Base-by-base conservation (phyloP, 1,140 invertebrate species). In the Lordiphosa collinella region DNA sequence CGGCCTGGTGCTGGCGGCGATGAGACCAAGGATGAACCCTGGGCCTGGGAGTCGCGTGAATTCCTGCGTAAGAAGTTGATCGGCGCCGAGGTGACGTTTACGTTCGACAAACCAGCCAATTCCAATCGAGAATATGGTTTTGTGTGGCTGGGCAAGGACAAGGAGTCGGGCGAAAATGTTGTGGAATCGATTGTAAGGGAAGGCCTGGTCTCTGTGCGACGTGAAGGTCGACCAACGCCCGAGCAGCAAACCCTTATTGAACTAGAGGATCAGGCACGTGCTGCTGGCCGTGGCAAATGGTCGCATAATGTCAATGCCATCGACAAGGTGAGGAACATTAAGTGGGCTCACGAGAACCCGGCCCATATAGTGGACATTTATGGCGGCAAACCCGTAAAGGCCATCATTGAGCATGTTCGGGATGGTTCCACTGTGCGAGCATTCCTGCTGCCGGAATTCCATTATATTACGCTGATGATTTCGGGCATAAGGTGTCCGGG, bases 21-120 rank as follows among this genome's bases (percentile, higher is more conserved):
- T 57, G 94, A 93, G 86, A 94, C 93, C 44, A 94, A 94, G 89
- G 97, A 98, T 91, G 96, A 98, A 89, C 95, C 97, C 5, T 99
- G 92, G 91, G 97, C 97, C 1, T 99, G 97, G 96, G 97, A 99
- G 89, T 95, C 97, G 0, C 92, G 98, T 56, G 98, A 99, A 90
- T 99, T 94, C 89, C 89, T 99, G 22, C 91, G 98, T 18, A 97
- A 97, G 80, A 97, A 97, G 87, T 86, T 99, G 6, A 93, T 99
- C 82, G 97, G 97, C 3, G 94, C 96, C 89, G 94, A 96, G 73
- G 95, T 99, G 0, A 91, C 92, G 3, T 99, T 98, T 89, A 92
- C 90, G 13, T 90, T 91, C 44, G 94, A 95, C 68, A 95, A 92
- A 89, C 92, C 92, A 68, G 91, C 91, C 60, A 95, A 93, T 68